Percentiles rank a stretch among this genome's conserved stretches.
Evolutionary conservation across 2,888 invertebrate species (phyloP).

Genomic region (Agonopterix heracliana): DNA sequence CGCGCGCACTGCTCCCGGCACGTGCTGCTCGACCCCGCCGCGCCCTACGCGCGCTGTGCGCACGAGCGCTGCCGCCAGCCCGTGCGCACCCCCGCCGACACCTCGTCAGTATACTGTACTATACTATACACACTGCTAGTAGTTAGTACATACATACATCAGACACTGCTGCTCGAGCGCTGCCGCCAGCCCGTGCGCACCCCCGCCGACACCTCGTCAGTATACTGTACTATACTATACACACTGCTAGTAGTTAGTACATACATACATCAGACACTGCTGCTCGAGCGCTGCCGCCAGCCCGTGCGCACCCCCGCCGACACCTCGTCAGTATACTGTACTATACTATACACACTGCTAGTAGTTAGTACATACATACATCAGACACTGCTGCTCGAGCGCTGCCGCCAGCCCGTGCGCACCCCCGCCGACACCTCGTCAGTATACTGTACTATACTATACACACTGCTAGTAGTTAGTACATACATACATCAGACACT

Average conservation of each 20-base stretch:
- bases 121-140: no score
- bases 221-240: no score
- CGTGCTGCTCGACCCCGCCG: constrained; percentile 86
- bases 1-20: constrained; percentile 88
- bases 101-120: background rate
- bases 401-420: constrained; percentile 87
- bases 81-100: constrained; percentile 70
- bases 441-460: no score
- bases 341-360: no score
- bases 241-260: no score
- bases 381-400: no score
- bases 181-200: constrained; percentile 87
- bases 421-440: constrained; percentile 22
- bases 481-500: no score
- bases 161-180: constrained; percentile 81
- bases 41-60: constrained; percentile 90
- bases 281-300: constrained; percentile 84
- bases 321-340: background rate
- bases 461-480: no score
- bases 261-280: no score
- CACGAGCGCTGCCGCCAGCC: constrained; percentile 86
- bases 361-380: no score
- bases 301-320: constrained; percentile 78
- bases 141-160: no score
- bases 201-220: background rate